phyloP scores from a whole-genome alignment of 2,113 vertebrate species.

The Engraulis encrasicolus region DNA sequence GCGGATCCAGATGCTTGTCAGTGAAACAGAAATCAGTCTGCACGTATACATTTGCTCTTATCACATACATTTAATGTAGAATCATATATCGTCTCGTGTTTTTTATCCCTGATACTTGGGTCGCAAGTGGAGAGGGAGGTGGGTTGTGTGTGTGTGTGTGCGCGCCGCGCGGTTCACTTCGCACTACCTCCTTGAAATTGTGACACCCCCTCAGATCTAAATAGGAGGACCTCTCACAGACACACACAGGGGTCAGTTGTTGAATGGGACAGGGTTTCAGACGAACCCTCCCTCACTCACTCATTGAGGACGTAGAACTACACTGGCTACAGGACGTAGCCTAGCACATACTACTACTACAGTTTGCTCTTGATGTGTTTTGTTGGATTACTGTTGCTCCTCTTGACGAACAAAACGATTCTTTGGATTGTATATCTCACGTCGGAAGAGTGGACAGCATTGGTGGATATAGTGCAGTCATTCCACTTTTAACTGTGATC shows the following conservation, averaged over 20 bases:
- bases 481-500: slow-evolving; percentile 49
- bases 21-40: slow-evolving; percentile 1
- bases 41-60: background rate
- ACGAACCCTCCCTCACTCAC: background rate
- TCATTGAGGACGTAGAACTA: background rate
- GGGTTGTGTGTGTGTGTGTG: too few species aligned
- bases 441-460: background rate
- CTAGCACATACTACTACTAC: background rate
- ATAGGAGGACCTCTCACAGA: slow-evolving; percentile 68
- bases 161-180: background rate
- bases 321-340: background rate
- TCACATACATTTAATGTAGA: background rate
- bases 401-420: slow-evolving; percentile 42
- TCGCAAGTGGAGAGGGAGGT: slow-evolving; percentile 8
- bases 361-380: slow-evolving; percentile 8
- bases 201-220: slow-evolving; percentile 71
- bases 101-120: background rate
- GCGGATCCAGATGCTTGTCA: slow-evolving; percentile 4
- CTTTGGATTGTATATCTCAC: slow-evolving; percentile 31
- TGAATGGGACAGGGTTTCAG: slow-evolving; percentile 66
- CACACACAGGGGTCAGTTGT: slow-evolving; percentile 74
- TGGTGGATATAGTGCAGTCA: slow-evolving; percentile 52
- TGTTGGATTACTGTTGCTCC: slow-evolving; percentile 60
- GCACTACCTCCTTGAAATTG: slow-evolving; percentile 59
- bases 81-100: slow-evolving; percentile 7